phyloP scores from a whole-genome alignment of 1,140 invertebrate species.

The Euwallacea fornicatus region DNA sequence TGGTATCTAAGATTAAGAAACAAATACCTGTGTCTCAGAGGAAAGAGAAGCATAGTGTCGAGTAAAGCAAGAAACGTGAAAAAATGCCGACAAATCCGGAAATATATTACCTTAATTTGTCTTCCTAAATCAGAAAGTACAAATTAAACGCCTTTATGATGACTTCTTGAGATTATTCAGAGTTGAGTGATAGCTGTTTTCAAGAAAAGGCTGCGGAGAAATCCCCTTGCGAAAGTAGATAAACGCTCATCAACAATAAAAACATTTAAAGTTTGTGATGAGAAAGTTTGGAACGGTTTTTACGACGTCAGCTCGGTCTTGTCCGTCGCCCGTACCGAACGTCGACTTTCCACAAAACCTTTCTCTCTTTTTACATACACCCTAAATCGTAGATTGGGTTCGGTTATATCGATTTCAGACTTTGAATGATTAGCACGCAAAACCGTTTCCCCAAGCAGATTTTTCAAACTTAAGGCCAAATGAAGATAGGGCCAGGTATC shows the following conservation, averaged over 20 bases:
- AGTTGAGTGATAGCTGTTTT: slow-evolving; percentile 39
- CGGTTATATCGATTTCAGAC: slow-evolving; percentile 37
- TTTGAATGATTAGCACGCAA: slow-evolving; percentile 8
- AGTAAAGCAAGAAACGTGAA: slow-evolving; percentile 21
- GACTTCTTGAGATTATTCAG: slow-evolving; percentile 38
- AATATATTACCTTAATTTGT: slow-evolving; percentile 40
- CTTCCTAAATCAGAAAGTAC: slow-evolving; percentile 41
- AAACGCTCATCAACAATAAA: slow-evolving; percentile 48
- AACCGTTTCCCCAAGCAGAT: not conserved
- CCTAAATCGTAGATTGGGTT: slow-evolving; percentile 22
- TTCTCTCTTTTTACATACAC: slow-evolving; percentile 39
- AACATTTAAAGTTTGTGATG: slow-evolving; percentile 45
- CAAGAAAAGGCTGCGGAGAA: slow-evolving; percentile 31
- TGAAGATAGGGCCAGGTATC: not conserved
- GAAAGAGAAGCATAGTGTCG: slow-evolving; percentile 20
- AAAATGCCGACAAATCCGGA: slow-evolving; percentile 35
- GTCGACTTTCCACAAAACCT: slow-evolving; percentile 38
- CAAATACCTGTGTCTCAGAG: slow-evolving; percentile 19
- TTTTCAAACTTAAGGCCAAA: not conserved
- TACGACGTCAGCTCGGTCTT: slow-evolving; percentile 41
- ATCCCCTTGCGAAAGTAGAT: slow-evolving; percentile 43
- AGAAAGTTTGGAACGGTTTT: slow-evolving; percentile 43
- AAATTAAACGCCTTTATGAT: slow-evolving; percentile 41
- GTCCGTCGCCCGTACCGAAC: slow-evolving; percentile 8
- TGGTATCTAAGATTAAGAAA: slow-evolving; percentile 27